These are phyloP conservation scores for Sebastiscus tertius DNA, from an alignment of 2,797 vertebrate genomes.

Conservation along the genomic window DNA sequence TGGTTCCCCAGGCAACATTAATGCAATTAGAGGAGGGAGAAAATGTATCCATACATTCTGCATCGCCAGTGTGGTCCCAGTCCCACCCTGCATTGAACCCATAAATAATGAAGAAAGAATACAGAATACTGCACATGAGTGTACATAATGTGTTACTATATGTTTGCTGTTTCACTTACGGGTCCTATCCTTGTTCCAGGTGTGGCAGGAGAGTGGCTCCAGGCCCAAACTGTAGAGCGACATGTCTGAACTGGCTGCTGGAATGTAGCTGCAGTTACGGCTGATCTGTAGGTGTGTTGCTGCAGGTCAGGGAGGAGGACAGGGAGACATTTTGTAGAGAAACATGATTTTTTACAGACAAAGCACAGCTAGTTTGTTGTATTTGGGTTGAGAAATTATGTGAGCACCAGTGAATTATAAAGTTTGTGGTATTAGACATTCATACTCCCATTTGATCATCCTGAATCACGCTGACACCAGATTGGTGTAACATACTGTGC, in stretches of 20 bases:
- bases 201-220: slow-evolving; percentile 86
- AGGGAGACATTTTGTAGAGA: background rate
- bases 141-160: background rate
- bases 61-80: background rate
- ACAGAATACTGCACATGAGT: background rate
- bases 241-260: slow-evolving; percentile 80
- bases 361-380: background rate
- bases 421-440: background rate
- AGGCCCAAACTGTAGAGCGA: slow-evolving; percentile 82
- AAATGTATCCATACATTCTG: slow-evolving; percentile 31
- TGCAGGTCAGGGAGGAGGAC: slow-evolving; percentile 23
- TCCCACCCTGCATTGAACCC: background rate
- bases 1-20: slow-evolving; percentile 47
- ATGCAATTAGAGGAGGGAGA: slow-evolving; percentile 46
- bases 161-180: slow-evolving; percentile 61
- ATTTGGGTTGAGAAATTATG: background rate
- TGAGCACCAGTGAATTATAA: background rate
- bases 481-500: background rate
- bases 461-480: background rate
- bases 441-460: background rate
- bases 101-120: background rate
- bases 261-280: slow-evolving; percentile 69
- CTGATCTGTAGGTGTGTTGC: slow-evolving; percentile 33
- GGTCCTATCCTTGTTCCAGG: slow-evolving; percentile 86
- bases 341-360: background rate